Evolutionary conservation across 2,113 vertebrate genomes (phyloP).

Genomic region (Alligator mississippiensis): DNA sequence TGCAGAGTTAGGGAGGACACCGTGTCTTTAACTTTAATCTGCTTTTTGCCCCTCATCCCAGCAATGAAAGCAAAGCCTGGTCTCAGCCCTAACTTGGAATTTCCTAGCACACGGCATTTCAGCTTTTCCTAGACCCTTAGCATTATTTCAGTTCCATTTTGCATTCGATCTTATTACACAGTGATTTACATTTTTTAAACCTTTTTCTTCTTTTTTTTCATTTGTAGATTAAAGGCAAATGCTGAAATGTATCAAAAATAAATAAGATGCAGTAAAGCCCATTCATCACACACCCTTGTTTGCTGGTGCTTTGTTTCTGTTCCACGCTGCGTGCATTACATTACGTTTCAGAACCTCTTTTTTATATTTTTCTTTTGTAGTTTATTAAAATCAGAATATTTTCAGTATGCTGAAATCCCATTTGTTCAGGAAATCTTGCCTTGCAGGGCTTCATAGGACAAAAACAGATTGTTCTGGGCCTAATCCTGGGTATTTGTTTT

Average conservation of each 20-base stretch:
- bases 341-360: slow-evolving; percentile 67
- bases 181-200: slow-evolving; percentile 69
- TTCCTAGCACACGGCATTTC: slow-evolving; percentile 33
- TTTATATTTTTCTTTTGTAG: slow-evolving; percentile 58
- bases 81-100: slow-evolving; percentile 27
- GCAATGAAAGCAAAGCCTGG: background rate
- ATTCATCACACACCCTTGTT: slow-evolving; percentile 68
- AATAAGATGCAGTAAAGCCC: slow-evolving; percentile 63
- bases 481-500: slow-evolving; percentile 29
- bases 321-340: slow-evolving; percentile 65
- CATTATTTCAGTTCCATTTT: slow-evolving; percentile 61
- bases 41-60: background rate
- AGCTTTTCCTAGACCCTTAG: slow-evolving; percentile 63
- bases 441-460: slow-evolving; percentile 25
- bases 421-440: slow-evolving; percentile 25
- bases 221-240: slow-evolving; percentile 65
- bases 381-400: slow-evolving; percentile 76
- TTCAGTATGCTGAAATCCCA: slow-evolving; percentile 43
- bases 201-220: slow-evolving; percentile 54
- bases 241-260: slow-evolving; percentile 74
- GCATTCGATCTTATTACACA: slow-evolving; percentile 51
- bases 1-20: background rate
- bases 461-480: slow-evolving; percentile 19
- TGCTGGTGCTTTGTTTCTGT: slow-evolving; percentile 74
- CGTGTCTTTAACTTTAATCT: background rate